phyloP scores from a whole-genome alignment of 2,113 vertebrate species.

The Lanius collurio region DNA sequence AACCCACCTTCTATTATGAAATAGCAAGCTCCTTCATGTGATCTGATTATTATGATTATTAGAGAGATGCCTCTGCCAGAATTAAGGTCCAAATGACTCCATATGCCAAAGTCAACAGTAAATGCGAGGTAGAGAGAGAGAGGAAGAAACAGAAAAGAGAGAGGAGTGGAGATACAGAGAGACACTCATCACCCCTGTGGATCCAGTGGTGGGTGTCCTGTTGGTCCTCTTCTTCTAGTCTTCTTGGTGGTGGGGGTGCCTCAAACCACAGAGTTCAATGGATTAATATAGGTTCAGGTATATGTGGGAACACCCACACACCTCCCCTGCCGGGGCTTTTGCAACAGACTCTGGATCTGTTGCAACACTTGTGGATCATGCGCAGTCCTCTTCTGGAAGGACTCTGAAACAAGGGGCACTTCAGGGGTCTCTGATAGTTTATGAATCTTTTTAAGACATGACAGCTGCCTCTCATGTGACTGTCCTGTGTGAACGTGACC shows the following conservation, averaged over 20 bases:
- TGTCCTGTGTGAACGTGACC: neutral
- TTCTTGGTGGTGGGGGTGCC: neutral
- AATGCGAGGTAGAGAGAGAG: neutral
- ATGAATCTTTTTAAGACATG: neutral
- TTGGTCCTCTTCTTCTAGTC: rapidly evolving
- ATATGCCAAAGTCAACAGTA: rapidly evolving
- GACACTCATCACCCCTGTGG: neutral
- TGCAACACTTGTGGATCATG: rapidly evolving
- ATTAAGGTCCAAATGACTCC: neutral
- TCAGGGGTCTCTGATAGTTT: neutral
- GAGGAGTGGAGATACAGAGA: neutral
- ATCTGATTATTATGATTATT: neutral
- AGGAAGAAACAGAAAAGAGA: neutral
- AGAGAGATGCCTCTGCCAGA: neutral
- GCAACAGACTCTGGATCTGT: neutral
- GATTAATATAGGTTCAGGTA: neutral
- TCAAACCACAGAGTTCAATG: neutral
- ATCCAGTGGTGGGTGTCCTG: neutral
- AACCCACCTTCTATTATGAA: neutral
- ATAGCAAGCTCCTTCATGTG: neutral
- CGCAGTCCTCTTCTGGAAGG: neutral
- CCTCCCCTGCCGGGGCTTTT: rapidly evolving
- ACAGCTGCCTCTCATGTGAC: neutral
- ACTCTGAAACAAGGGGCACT: neutral
- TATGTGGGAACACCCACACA: neutral